A percentile compares a stretch with the other conserved stretches of the same genome.
Evolutionary conservation across 1,140 invertebrate genomes (phyloP).

Genomic region (Micrasema minimum): DNA sequence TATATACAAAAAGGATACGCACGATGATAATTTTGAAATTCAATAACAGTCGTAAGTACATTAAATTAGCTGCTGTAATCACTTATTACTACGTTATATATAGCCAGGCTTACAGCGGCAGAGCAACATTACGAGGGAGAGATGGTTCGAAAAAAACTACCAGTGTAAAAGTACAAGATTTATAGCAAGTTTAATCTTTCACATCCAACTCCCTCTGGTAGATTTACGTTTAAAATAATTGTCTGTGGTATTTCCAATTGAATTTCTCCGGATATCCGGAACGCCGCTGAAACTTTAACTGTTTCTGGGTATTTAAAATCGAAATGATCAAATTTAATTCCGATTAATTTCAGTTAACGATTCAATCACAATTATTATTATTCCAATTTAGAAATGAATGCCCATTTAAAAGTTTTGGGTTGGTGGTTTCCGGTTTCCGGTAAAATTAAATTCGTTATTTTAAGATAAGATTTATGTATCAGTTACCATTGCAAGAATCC

Average conservation of each 20-base stretch:
- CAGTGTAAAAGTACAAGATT: constrained; percentile 6
- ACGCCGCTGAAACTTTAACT: background rate
- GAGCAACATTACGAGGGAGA: no score
- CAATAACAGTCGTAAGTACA: no score
- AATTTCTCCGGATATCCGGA: constrained; percentile 3
- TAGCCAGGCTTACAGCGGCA: no score
- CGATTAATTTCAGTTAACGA: background rate
- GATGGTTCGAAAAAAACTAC: background rate
- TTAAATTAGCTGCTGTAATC: no score
- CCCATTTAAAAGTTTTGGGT: no score
- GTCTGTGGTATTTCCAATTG: constrained; percentile 23
- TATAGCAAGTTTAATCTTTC: constrained; percentile 32
- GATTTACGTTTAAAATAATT: constrained; percentile 22
- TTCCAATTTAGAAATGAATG: no score
- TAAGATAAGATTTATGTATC: no score
- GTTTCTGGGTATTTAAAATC: background rate
- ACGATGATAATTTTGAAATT: no score
- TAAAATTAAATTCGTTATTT: no score
- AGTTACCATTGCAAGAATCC: no score
- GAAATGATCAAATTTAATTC: background rate
- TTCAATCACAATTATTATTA: background rate
- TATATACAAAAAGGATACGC: no score
- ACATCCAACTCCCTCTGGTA: constrained; percentile 7
- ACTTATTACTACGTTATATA: no score
- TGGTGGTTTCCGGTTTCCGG: background rate